Base-by-base conservation (phyloP, 35 echinoderm and acorn worm genomes). In the Ophioderma brevispina region DNA sequence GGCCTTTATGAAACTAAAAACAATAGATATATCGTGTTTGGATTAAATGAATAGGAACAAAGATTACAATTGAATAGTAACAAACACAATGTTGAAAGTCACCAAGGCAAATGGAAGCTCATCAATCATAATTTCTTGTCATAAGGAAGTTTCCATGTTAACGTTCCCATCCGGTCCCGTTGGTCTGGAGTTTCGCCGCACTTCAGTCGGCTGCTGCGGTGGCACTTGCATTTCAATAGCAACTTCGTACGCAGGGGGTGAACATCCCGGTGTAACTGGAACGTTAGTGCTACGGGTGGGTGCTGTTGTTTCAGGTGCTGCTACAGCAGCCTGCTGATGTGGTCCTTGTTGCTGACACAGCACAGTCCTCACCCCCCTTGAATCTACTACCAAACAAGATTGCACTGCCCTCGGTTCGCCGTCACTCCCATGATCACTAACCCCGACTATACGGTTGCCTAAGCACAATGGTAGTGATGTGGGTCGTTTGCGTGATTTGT, bases 381-480 rank as follows among this genome's bases (percentile, higher is more conserved):
- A 82, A 37, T 91, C 90, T 17, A 91, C 82, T 6, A 91, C 64
- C 14, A 85, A 59, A 70, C 82, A 91, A 13, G 90, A 85, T 33
- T 84, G 81, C 46, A 85, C 37, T 59, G 83, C 10, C 84, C 40
- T 13, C 31, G 77, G 18, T n/a, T 80, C 46, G 36, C 18, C 21
- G 0, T 90, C 50, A 59, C 80, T 36, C 56, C 43, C n/a, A 79
- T 28, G 37, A 31, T 91, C 37, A 77, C 75, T 38, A 38, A 37
- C 36, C 36, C 40, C 64, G 78, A 37, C 40, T 78, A 38, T 39
- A 21, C 76, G 41, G n/a, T 34, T 86, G 52, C 90, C 82, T 23
- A 91, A 85, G 41, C 82, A 91, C 76, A 91, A n/a, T 30, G 90
- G 90, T 43, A 91, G 39, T 8, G 90, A 91, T 28, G 81, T 91